Conservation (phyloP, 2,113 vertebrate species). For the Tyto alba region DNA sequence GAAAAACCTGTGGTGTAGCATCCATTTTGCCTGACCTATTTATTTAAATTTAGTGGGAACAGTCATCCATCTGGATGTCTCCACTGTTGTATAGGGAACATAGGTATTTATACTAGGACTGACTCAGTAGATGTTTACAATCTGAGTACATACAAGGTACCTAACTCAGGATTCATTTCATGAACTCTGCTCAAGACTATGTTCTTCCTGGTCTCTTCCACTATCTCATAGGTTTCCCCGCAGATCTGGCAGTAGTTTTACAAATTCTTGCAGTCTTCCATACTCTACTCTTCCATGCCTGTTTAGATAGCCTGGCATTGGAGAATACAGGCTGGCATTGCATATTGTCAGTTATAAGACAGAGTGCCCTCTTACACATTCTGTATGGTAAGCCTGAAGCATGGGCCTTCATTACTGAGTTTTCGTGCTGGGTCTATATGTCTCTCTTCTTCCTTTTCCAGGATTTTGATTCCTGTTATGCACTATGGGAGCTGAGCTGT, state of each 20-base stretch:
- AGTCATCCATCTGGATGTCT: not conserved
- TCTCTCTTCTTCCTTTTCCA: not conserved
- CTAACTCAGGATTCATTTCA: not conserved
- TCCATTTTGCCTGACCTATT: not conserved
- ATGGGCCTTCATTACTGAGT: not conserved
- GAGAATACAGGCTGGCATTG: not conserved
- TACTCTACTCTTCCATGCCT: not conserved
- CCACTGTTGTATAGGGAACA: not conserved
- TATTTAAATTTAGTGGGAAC: not conserved
- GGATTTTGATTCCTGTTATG: not conserved
- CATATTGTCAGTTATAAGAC: not conserved
- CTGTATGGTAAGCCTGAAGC: not conserved
- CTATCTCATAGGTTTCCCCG: not conserved
- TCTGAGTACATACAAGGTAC: not conserved
- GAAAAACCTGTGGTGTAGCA: not conserved
- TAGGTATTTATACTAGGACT: not conserved
- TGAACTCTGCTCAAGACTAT: not conserved
- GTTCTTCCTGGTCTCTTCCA: not conserved
- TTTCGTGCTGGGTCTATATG: not conserved
- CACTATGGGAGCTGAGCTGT: not conserved
- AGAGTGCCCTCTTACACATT: not conserved
- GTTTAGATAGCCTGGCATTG: not conserved
- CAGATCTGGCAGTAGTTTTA: not conserved
- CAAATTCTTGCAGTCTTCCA: fast-evolving
- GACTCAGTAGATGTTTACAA: not conserved